Base-by-base conservation (phyloP, 2,797 vertebrate genomes). In the Prunella strophiata region DNA sequence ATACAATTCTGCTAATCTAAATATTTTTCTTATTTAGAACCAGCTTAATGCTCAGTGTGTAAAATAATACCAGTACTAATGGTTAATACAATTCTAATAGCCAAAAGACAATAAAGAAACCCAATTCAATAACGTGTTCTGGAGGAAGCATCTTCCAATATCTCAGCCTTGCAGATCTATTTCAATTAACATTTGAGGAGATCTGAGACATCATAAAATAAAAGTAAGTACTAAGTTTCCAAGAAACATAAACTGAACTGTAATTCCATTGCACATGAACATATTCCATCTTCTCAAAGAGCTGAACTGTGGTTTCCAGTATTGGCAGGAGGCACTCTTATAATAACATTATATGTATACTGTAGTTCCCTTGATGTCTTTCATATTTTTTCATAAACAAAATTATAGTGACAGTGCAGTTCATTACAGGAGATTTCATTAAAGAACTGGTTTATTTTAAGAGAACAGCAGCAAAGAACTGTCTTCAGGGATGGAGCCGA, bases 361-460 rank as follows among this genome's bases (percentile, higher is more conserved):
- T 88, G 89, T 75, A 88, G 79, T 84, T 95, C 77, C 77, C 95
- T 79, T 94, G 88, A 94, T 93, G 74, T 73, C 89, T 91, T 88
- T 94, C 91, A 96, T 95, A 95, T 91, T 94, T 97, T 96, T 94
- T 96, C 93, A 96, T 93, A 96, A 93, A 89, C 13, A 75, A 96
- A 94, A 91, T 89, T 80, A 72, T 48, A 92, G 73, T 97, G 78
- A 87, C 83, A 96, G 84, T 29, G 72, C 58, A 91, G 91, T 96
- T 97, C 94, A 96, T 85, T 94, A 89, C 84, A 96, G 89, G 52
- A 72, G 92, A 74, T 97, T 88, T 96, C 96, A 88, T 96, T 93
- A 92, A 94, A 94, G 93, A 63, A 80, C 67, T 70, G 80, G 82
- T 92, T 96, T 86, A 97, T 94, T 96, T 84, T 77, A 95, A 95